Percentiles rank a stretch among this genome's conserved stretches.
phyloP scores from a whole-genome alignment of 2,113 vertebrate species.

The Varanus komodoensis region DNA sequence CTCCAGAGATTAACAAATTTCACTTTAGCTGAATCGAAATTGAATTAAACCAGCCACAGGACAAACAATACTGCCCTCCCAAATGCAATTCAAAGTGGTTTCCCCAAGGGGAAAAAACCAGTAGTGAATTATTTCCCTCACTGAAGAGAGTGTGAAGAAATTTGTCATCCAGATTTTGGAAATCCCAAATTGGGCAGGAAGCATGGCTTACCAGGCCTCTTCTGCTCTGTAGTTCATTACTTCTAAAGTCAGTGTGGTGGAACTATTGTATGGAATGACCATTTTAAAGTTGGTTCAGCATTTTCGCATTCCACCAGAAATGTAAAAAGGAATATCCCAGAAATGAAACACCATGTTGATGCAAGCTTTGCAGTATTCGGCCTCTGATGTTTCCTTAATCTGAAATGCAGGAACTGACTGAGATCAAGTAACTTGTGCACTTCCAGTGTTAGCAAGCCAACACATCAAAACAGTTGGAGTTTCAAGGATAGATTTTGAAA shows the following conservation, averaged over 20 bases:
- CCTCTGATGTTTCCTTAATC: background rate
- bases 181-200: too few relatives aligned
- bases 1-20: constrained; percentile 18
- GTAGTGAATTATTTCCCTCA: background rate
- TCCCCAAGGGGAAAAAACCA: background rate
- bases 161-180: too few relatives aligned
- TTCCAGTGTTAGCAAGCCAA: background rate
- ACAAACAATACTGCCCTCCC: background rate
- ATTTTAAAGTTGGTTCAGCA: background rate
- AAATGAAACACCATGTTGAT: background rate
- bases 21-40: background rate
- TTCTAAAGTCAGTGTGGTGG: background rate
- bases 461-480: background rate
- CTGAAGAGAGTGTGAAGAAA: background rate
- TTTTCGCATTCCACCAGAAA: background rate
- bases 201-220: too few relatives aligned
- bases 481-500: constrained; percentile 27
- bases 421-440: background rate
- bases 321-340: background rate
- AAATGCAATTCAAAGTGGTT: background rate
- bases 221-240: background rate
- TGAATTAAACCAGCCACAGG: constrained; percentile 15
- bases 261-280: background rate
- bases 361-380: background rate
- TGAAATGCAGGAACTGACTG: background rate